A percentile compares a stretch with the other conserved stretches of the same genome.
phyloP scores from a whole-genome alignment of 2,888 invertebrate species.

The Nomada ruficornis region DNA sequence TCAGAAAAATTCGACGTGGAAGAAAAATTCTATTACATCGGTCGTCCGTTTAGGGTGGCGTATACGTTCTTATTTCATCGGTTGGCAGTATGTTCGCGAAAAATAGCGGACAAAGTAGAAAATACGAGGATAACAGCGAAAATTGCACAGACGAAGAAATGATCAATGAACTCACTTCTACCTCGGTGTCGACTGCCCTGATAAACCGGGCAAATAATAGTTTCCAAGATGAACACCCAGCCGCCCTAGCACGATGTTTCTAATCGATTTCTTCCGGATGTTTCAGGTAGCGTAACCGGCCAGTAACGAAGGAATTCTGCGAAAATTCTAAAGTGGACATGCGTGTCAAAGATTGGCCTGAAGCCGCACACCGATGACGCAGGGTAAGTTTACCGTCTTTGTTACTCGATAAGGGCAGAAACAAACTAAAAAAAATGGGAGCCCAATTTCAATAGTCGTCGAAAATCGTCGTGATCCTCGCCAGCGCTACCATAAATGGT shows the following conservation, averaged over 20 bases:
- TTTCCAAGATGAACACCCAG: not conserved
- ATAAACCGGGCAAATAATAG: not conserved
- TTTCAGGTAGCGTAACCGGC: constrained; percentile 50
- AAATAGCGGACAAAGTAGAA: constrained; percentile 20
- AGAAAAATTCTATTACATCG: constrained; percentile 36
- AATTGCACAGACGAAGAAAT: not conserved
- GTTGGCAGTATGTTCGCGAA: not conserved
- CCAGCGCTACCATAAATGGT: constrained; percentile 63
- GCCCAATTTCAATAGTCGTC: not conserved
- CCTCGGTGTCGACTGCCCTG: not conserved
- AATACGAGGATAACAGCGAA: constrained; percentile 8
- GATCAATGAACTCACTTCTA: not conserved
- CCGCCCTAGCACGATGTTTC: not conserved
- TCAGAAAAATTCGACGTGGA: constrained; percentile 2
- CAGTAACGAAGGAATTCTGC: constrained; percentile 16
- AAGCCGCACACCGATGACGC: constrained; percentile 67
- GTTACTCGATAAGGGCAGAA: not conserved
- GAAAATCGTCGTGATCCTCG: constrained; percentile 40
- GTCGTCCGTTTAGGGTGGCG: constrained; percentile 4
- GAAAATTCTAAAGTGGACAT: constrained; percentile 68
- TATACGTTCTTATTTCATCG: constrained; percentile 22
- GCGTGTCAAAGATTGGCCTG: constrained; percentile 51
- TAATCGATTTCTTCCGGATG: not conserved
- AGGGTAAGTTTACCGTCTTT: constrained; percentile 53
- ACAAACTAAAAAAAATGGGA: not conserved